These are phyloP conservation scores for Podocnemis expansa DNA, from an alignment of 2,113 vertebrate species.

Conservation along the genomic window DNA sequence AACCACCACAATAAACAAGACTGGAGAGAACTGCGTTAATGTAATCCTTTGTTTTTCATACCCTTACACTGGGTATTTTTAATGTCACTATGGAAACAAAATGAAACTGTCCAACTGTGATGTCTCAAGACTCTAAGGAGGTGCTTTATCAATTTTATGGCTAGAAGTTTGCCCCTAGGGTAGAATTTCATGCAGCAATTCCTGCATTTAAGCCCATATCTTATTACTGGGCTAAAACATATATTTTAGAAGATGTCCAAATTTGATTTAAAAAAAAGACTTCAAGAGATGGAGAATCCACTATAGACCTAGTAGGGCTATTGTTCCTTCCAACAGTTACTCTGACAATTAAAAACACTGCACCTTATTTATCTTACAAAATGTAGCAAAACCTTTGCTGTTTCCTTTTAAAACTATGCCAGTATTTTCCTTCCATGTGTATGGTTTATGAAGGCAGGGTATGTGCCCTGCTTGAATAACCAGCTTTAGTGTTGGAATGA, in stretches of 20 bases:
- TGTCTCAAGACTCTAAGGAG: background rate
- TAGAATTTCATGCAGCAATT: background rate
- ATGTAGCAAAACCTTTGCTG: background rate
- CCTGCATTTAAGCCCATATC: background rate
- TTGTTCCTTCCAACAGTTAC: background rate
- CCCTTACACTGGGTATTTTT: background rate
- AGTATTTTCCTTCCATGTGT: background rate
- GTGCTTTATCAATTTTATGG: background rate
- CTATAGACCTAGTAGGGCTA: background rate
- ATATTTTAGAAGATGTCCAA: background rate
- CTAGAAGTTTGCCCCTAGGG: background rate
- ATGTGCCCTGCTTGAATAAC: background rate
- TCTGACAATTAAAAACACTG: background rate
- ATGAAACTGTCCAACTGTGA: rapidly evolving
- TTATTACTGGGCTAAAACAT: background rate
- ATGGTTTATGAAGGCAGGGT: background rate
- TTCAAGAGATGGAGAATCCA: background rate
- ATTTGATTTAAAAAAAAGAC: background rate
- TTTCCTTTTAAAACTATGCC: background rate
- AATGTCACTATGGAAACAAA: background rate
- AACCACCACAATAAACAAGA: background rate
- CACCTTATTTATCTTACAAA: background rate
- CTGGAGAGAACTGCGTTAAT: background rate
- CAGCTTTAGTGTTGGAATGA: background rate
- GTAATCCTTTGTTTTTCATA: background rate